phyloP scores from a whole-genome alignment of 2,888 invertebrate species.

The Periphyllus acericola region DNA sequence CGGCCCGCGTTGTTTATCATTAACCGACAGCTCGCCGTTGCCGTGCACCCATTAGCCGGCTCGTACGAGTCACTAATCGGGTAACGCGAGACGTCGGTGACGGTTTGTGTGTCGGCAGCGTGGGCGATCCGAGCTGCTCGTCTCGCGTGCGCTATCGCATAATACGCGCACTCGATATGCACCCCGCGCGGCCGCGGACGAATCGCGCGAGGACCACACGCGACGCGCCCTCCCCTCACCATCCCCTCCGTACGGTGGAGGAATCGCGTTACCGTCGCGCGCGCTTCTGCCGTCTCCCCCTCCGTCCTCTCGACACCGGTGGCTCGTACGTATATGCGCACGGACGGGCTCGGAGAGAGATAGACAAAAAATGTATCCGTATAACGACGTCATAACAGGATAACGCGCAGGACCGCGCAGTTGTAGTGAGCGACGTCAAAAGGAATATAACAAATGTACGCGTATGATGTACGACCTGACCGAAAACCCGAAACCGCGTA shows the following conservation, averaged over 20 bases:
- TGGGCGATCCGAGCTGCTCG: not conserved
- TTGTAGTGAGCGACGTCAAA: not conserved
- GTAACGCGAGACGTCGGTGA: constrained; percentile 21
- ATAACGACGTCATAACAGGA: no score
- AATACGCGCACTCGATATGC: not conserved
- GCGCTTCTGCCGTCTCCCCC: not conserved
- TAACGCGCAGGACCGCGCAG: not conserved
- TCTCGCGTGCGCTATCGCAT: not conserved
- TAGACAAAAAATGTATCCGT: no score
- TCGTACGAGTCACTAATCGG: constrained; percentile 1
- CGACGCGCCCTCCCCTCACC: not conserved
- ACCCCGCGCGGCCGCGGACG: not conserved
- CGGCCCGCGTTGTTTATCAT: no score
- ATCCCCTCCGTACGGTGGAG: not conserved
- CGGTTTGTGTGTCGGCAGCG: not conserved
- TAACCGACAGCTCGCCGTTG: no score
- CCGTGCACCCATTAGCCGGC: no score
- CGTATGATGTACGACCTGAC: no score
- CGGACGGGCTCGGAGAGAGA: no score
- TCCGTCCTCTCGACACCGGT: not conserved
- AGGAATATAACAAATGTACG: not conserved
- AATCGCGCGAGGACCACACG: constrained; percentile 40
- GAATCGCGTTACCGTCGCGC: not conserved
- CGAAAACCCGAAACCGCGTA: no score
- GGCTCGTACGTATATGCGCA: not conserved